Percentiles rank a stretch among this genome's conserved stretches.
Evolutionary conservation across 2,113 vertebrate species (phyloP).

Genomic region (Camelus bactrianus): DNA sequence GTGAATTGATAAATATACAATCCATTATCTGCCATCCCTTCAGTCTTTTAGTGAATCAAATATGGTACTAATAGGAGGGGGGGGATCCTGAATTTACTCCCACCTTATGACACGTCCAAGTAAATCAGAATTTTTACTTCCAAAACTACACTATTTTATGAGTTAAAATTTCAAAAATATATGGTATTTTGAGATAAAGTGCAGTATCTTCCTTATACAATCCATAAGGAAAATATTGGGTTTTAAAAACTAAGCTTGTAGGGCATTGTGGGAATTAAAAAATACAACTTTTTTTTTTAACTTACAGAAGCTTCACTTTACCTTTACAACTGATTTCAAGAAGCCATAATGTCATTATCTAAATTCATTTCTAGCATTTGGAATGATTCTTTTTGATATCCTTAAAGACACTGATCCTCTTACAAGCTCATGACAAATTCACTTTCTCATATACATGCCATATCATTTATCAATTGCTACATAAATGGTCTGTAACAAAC

Average conservation of each 20-base stretch:
- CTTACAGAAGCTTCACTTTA: not conserved
- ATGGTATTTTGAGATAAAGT: constrained; percentile 80
- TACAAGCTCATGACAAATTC: not conserved
- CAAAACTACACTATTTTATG: constrained; percentile 80
- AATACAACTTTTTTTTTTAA: constrained; percentile 32
- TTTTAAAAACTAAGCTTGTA: constrained; percentile 75
- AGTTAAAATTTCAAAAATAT: constrained; percentile 77
- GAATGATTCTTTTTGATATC: not conserved
- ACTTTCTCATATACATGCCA: not conserved
- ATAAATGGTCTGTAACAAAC: not conserved
- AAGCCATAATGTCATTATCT: not conserved
- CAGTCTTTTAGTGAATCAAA: not conserved
- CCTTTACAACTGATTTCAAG: not conserved
- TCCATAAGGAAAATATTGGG: constrained; percentile 80
- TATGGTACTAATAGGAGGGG: not conserved
- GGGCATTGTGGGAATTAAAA: constrained; percentile 71
- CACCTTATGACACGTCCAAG: not conserved
- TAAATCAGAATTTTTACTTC: constrained; percentile 71
- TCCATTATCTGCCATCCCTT: not conserved
- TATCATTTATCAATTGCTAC: not conserved
- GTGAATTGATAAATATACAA: not conserved
- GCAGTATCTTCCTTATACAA: constrained; percentile 77
- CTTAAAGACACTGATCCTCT: not conserved
- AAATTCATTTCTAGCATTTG: not conserved
- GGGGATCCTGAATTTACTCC: not conserved